Evolutionary conservation across 2,113 vertebrate genomes (phyloP).

Genomic region (Periophthalmus modestus): DNA sequence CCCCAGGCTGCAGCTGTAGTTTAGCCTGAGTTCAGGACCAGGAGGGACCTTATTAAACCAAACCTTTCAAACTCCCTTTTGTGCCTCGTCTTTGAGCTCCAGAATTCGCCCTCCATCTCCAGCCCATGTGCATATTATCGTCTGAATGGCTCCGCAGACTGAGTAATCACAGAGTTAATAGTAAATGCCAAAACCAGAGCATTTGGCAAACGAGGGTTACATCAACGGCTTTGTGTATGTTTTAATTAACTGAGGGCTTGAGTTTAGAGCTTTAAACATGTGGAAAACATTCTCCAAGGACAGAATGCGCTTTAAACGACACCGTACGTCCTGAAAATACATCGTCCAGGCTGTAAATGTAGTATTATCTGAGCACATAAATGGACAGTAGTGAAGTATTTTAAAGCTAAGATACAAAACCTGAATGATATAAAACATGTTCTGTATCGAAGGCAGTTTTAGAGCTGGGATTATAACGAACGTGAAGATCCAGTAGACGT

Average conservation of each 20-base stretch:
- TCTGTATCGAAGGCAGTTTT: no score
- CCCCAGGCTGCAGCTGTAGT: constrained; percentile 1
- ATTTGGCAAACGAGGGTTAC: constrained; percentile 11
- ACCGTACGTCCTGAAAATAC: no score
- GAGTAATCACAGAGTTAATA: constrained; percentile 40
- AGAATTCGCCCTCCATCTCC: constrained; percentile 39
- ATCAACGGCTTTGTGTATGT: constrained; percentile 49
- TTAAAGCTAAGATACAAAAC: no score
- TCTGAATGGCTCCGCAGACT: constrained; percentile 51
- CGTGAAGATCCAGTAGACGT: no score
- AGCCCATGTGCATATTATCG: constrained; percentile 55
- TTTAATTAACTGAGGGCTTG: constrained; percentile 41
- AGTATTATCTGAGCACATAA: no score
- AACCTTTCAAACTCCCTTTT: constrained; percentile 47
- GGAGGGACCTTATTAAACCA: constrained; percentile 40
- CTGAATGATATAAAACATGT: no score
- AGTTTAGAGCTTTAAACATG: constrained; percentile 33
- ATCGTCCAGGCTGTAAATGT: no score
- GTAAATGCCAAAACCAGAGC: constrained; percentile 9
- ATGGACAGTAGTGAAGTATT: no score
- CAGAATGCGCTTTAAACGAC: background rate
- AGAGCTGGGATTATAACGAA: no score
- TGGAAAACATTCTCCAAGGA: constrained; percentile 25
- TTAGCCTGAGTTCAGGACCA: constrained; percentile 10
- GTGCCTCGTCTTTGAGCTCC: constrained; percentile 3